Evolutionary conservation across 2,888 invertebrate species (phyloP).

Genomic region (Eristalis pertinax): DNA sequence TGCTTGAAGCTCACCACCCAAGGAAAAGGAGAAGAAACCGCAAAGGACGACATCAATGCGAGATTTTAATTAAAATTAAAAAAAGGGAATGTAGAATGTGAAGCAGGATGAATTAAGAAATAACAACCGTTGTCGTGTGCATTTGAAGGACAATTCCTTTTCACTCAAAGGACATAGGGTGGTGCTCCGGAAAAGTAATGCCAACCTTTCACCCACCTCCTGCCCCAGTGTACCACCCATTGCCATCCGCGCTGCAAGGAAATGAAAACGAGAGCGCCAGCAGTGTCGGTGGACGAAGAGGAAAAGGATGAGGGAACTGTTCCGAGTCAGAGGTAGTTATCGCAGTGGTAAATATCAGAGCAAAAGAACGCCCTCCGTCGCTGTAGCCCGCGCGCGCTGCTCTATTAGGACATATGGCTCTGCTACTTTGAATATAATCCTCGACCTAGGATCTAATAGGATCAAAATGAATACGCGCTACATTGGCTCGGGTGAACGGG

Average conservation of each 20-base stretch:
- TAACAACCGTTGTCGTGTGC: slow-evolving; percentile 40
- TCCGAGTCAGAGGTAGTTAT: slow-evolving; percentile 36
- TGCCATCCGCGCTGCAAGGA: slow-evolving; percentile 7
- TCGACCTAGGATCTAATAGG: slow-evolving; percentile 66
- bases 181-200: slow-evolving; percentile 22
- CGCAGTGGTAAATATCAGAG: slow-evolving; percentile 60
- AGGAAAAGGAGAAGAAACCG: slow-evolving; percentile 24
- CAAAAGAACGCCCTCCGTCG: slow-evolving; percentile 33
- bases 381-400: slow-evolving; percentile 21
- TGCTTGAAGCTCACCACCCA: slow-evolving; percentile 10
- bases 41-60: slow-evolving; percentile 47
- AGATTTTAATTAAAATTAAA: slow-evolving; percentile 67
- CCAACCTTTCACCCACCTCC: slow-evolving; percentile 28
- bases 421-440: slow-evolving; percentile 63
- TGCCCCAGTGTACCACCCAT: background rate
- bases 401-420: slow-evolving; percentile 41
- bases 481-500: background rate
- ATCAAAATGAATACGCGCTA: slow-evolving; percentile 61
- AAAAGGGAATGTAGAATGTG: slow-evolving; percentile 11
- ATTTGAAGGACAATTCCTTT: slow-evolving; percentile 61
- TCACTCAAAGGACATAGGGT: slow-evolving; percentile 14
- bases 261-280: slow-evolving; percentile 41
- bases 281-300: slow-evolving; percentile 23
- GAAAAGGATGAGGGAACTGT: background rate
- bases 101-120: slow-evolving; percentile 32